phyloP scores from a whole-genome alignment of 2,113 vertebrate genomes.

The Dromaius novaehollandiae region DNA sequence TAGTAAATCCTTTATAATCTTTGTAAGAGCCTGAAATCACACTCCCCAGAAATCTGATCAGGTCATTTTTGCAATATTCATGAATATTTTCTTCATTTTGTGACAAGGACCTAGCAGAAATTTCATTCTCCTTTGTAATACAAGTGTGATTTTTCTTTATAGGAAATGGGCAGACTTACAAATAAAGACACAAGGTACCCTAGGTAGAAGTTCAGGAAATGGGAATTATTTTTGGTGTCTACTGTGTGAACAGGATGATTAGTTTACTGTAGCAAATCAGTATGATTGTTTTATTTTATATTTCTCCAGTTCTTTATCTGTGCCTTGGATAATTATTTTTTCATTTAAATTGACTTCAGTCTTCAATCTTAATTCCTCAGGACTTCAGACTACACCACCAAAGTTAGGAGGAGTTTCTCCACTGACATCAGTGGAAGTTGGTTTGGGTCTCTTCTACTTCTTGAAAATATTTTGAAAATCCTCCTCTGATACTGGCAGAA shows the following conservation, averaged over 20 bases:
- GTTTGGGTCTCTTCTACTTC: neutral
- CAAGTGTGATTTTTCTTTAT: too few species aligned
- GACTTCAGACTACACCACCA: neutral
- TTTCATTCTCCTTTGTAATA: too few species aligned
- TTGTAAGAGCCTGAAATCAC: neutral
- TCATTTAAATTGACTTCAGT: neutral
- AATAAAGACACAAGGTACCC: too few species aligned
- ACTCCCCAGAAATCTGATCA: neutral
- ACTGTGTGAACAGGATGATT: too few species aligned
- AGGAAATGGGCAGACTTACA: too few species aligned
- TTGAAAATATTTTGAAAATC: neutral
- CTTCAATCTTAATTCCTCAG: neutral
- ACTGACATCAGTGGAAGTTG: neutral
- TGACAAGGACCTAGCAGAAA: too few species aligned
- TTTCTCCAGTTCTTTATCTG: too few species aligned
- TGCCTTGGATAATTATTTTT: neutral
- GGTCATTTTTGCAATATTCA: neutral
- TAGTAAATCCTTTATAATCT: neutral
- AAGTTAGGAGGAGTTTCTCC: neutral
- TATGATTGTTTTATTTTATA: too few species aligned
- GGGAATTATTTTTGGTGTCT: too few species aligned
- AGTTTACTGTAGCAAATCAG: too few species aligned
- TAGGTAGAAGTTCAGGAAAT: too few species aligned
- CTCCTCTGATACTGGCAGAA: neutral
- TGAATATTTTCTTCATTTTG: too few species aligned